A percentile compares a stretch with the other conserved stretches of the same genome.
Evolutionary conservation across 2,113 vertebrate genomes (phyloP).

Genomic region (Periophthalmodon schlosseri): DNA sequence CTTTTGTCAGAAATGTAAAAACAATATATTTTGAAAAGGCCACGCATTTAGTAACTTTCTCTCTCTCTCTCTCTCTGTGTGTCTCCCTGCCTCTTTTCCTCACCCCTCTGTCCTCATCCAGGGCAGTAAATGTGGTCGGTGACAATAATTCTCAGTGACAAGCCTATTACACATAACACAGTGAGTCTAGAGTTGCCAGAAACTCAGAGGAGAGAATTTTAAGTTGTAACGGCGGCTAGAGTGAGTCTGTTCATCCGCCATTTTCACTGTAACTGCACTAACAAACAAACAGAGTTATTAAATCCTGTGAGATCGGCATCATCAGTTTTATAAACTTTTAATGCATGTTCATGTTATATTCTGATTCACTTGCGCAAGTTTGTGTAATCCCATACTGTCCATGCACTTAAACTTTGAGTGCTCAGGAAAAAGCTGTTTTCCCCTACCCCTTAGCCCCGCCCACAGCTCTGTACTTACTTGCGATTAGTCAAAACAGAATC

Average conservation of each 20-base stretch:
- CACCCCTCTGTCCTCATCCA: constrained; percentile 19
- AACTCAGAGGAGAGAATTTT: constrained; percentile 22
- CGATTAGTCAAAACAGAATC: too few species aligned
- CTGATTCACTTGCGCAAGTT: too few species aligned
- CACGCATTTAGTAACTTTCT: constrained; percentile 26
- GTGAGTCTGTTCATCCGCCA: constrained; percentile 8
- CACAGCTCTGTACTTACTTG: too few species aligned
- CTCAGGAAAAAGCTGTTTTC: too few species aligned
- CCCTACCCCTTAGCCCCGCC: too few species aligned
- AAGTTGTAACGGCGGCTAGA: constrained; percentile 11
- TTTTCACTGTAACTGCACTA: neutral
- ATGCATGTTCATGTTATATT: too few species aligned
- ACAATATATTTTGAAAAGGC: constrained; percentile 18
- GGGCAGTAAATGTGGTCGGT: constrained; percentile 48
- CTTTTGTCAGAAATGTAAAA: constrained; percentile 8
- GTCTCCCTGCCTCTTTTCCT: constrained; percentile 19
- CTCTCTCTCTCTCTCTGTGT: constrained; percentile 20
- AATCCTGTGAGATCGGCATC: neutral
- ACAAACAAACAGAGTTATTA: neutral
- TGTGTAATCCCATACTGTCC: too few species aligned
- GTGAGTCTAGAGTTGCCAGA: constrained; percentile 35
- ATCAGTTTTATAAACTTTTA: too few species aligned
- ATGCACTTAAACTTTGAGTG: too few species aligned
- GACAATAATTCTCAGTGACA: constrained; percentile 68
- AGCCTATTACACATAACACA: constrained; percentile 54